Evolutionary conservation across 2,888 invertebrate genomes (phyloP), one percentile per base, ranked within the genome.

Genomic region (Tupiocoris notatus): DNA sequence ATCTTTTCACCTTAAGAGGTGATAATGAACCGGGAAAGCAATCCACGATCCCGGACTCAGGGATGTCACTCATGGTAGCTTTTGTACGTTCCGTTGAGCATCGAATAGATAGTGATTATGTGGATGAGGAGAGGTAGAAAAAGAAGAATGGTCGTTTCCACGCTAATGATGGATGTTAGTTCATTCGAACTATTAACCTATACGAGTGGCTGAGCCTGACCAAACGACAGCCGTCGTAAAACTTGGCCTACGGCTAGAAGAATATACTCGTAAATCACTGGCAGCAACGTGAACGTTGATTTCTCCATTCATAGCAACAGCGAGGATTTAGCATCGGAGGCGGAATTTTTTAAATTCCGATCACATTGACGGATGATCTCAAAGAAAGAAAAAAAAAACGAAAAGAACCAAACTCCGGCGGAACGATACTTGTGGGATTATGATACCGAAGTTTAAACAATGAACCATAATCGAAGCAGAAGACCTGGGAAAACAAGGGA

Each of bases 141-240:
- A 39, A 39, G 39, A 39, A 39, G 39, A 39, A 39, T 12, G 39
- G 39, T 24, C 64, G 64, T 24, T 64, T 17, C 64, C 25, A 25
- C 64, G 23, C 16, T 64, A 64, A 64, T 64, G 64, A 64, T 64
- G 64, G 25, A 64, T 64, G 64, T 64, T 64, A 24, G 64, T 25
- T 64, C 64, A 64, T 24, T 64, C 64, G 23, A 64, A 24, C 64
- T 64, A 25, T 64, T 64, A 64, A 64, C 64, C 64, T 24, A 39
- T 12, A 39, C 39, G 39, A 39, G 39, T 39, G 39, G 39, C 39
- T 39, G 39, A 39, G 39, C 39, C 39, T 39, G 39, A 39, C 39
- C 39, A 12, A 39, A 39, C 39, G 39, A 39, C 39, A 39, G 39
- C 39, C 39, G 39, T 39, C 39, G 39, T 39, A 39, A 39, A 39